Evolutionary conservation across 2,888 invertebrate species (phyloP).

Genomic region (Morinoia aosen): DNA sequence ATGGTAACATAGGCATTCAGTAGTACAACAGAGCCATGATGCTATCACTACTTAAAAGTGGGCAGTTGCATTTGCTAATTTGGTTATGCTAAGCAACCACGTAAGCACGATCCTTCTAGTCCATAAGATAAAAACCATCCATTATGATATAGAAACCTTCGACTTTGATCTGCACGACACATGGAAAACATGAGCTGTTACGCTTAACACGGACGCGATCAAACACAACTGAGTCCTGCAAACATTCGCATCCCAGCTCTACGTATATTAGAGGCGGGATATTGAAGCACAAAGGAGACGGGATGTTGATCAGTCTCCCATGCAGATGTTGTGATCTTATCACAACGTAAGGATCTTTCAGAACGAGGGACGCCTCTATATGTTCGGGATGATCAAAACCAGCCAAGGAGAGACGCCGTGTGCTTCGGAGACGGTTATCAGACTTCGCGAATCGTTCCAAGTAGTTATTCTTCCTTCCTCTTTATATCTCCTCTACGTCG

Average conservation of each 20-base stretch:
- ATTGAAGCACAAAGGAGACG: neutral
- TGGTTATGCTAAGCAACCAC: neutral
- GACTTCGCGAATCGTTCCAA: too few species aligned
- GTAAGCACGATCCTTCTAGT: neutral
- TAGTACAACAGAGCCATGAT: neutral
- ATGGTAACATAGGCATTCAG: neutral
- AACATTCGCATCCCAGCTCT: neutral
- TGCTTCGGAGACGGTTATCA: too few species aligned
- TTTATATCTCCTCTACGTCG: too few species aligned
- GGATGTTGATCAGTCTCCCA: neutral
- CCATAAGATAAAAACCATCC: neutral
- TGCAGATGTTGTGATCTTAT: too few species aligned
- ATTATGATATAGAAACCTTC: too few species aligned
- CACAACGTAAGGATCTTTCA: too few species aligned
- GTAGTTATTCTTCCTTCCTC: too few species aligned
- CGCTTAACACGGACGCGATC: neutral
- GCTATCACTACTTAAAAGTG: neutral
- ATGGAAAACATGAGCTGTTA: neutral
- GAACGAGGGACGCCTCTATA: too few species aligned
- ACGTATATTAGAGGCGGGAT: neutral
- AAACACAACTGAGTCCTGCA: neutral
- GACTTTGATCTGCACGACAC: neutral
- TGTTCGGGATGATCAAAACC: too few species aligned
- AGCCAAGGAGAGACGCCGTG: too few species aligned
- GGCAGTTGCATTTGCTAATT: neutral